phyloP scores from a whole-genome alignment of 2,888 invertebrate genomes.

The Chrysolina americana region DNA sequence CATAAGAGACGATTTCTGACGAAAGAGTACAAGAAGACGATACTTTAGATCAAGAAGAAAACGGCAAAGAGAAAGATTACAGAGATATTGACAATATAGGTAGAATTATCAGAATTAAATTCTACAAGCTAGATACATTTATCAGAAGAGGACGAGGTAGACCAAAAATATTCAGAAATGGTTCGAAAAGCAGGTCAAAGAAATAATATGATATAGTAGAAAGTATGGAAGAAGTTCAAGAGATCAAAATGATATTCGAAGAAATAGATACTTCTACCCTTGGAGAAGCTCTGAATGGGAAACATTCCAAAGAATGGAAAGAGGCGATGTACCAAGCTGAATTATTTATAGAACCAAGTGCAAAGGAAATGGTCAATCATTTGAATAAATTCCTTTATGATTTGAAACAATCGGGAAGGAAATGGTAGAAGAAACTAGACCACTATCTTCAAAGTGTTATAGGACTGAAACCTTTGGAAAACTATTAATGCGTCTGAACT shows the following conservation, averaged over 20 bases:
- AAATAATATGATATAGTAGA: conserved; percentile 6
- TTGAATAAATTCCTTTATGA: conserved; percentile 53
- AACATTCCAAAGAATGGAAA: background rate
- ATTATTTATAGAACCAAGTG: conserved; percentile 16
- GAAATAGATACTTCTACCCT: background rate
- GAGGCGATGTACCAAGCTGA: conserved; percentile 27
- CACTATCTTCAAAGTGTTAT: no score
- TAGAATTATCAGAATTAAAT: no score
- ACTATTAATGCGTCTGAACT: no score
- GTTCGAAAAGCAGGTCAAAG: conserved; percentile 2
- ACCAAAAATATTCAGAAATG: conserved; percentile 13
- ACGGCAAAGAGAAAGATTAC: no score
- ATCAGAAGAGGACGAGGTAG: conserved; percentile 15
- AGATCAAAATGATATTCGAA: background rate
- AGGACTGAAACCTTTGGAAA: no score
- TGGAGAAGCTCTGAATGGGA: background rate
- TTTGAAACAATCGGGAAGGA: conserved; percentile 52
- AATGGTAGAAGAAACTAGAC: no score
- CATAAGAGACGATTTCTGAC: no score
- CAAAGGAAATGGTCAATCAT: background rate
- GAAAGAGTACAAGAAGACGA: background rate
- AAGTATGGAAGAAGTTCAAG: background rate
- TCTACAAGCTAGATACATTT: no score
- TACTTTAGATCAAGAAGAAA: background rate
- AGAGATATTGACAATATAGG: background rate